Evolutionary conservation across 2,113 vertebrate genomes (phyloP).

Genomic region (Alligator sinensis): DNA sequence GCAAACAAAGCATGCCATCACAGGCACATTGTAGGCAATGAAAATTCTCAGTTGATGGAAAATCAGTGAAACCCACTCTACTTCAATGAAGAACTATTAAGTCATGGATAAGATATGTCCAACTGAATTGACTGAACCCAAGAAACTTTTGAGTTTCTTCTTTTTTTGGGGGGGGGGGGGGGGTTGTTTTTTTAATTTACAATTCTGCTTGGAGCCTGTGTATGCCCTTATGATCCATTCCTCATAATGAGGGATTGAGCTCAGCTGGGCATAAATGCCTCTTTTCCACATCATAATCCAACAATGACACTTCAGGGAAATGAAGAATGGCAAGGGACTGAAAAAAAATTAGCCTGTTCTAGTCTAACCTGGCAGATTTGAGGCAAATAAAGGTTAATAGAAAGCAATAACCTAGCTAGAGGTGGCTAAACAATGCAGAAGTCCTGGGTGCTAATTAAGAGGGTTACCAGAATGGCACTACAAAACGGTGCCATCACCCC

Average conservation of each 20-base stretch:
- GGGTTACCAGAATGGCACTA: too few species aligned
- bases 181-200: neutral
- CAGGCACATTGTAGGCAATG: accelerated
- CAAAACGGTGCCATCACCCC: too few species aligned
- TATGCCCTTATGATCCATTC: neutral
- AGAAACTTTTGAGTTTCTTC: neutral
- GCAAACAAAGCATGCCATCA: neutral
- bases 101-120: neutral
- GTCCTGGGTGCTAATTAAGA: too few species aligned
- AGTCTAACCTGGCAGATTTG: too few species aligned
- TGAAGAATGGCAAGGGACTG: neutral
- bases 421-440: too few species aligned
- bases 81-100: neutral
- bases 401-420: too few species aligned
- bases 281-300: neutral
- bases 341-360: too few species aligned
- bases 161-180: neutral
- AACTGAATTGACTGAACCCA: neutral
- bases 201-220: neutral
- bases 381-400: too few species aligned
- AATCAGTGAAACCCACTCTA: neutral
- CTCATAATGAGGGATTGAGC: neutral
- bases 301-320: neutral
- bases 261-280: neutral
- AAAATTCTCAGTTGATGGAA: neutral